A percentile compares a stretch with the other conserved stretches of the same genome.
Conservation (phyloP, 2,113 vertebrate genomes). For the Nothobranchius kuhntae region DNA sequence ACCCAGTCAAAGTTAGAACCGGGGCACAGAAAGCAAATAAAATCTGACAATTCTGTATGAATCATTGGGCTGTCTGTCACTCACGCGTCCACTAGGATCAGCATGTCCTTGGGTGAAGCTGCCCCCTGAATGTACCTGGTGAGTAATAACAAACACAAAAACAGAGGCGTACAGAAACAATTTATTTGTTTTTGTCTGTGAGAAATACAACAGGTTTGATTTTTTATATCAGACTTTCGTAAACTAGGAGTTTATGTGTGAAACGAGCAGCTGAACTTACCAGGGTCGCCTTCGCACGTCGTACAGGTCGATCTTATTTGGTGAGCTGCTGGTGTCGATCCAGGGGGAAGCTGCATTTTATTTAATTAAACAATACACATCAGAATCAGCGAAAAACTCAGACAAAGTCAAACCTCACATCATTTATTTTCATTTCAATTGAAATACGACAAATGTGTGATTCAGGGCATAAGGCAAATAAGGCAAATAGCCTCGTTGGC, state of each 20-base stretch:
- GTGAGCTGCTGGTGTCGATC: conserved; percentile 86
- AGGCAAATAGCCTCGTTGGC: no score
- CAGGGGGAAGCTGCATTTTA: conserved; percentile 88
- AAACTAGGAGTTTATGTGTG: no score
- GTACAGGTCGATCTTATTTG: conserved; percentile 94
- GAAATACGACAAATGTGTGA: no score
- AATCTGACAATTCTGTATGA: conserved; percentile 44
- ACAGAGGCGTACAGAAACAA: neutral
- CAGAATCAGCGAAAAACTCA: no score
- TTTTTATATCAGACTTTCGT: no score
- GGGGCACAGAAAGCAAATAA: conserved; percentile 23
- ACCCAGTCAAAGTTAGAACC: conserved; percentile 26
- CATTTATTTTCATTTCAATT: no score
- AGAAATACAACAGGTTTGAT: neutral
- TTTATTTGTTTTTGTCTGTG: neutral
- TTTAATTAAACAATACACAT: no score
- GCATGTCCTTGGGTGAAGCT: conserved; percentile 97
- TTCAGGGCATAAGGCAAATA: no score
- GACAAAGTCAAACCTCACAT: no score
- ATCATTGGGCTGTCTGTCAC: conserved; percentile 64
- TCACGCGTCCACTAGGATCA: conserved; percentile 98
- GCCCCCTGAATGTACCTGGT: conserved; percentile 97
- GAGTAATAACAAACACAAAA: conserved; percentile 45
- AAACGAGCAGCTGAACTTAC: conserved; percentile 73
- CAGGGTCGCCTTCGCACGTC: conserved; percentile 95